Percentiles rank a stretch among this genome's conserved stretches.
Conservation (phyloP, 2,113 vertebrate species). For the Gavia stellata region DNA sequence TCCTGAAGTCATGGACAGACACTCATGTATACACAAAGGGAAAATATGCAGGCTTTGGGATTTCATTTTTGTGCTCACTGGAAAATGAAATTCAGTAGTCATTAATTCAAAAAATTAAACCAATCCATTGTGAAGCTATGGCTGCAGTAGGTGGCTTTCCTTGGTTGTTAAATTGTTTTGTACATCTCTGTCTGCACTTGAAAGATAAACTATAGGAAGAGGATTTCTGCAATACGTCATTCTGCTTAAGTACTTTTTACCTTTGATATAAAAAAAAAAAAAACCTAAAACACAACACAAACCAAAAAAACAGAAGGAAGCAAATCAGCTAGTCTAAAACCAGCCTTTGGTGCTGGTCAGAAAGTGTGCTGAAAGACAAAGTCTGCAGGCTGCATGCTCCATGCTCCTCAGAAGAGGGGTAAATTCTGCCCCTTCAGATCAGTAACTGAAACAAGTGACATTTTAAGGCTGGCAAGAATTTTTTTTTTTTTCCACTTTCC, state of each 20-base stretch:
- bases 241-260: background rate
- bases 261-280: background rate
- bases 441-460: background rate
- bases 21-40: accelerated
- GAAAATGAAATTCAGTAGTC: background rate
- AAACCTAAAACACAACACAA: background rate
- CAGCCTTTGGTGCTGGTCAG: background rate
- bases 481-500: background rate
- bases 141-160: background rate
- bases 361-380: background rate
- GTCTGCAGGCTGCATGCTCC: background rate
- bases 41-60: background rate
- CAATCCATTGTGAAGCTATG: background rate
- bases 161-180: background rate
- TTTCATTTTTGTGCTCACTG: background rate
- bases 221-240: background rate
- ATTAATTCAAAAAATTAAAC: background rate
- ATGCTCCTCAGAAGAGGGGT: background rate
- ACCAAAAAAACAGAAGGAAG: background rate
- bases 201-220: background rate
- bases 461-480: background rate
- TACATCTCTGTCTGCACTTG: background rate
- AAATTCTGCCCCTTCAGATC: background rate
- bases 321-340: background rate
- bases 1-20: background rate